Evolutionary conservation across 2,888 invertebrate species (phyloP), one percentile per base, ranked within the genome.

Genomic region (Caenorhabditis wallacei): DNA sequence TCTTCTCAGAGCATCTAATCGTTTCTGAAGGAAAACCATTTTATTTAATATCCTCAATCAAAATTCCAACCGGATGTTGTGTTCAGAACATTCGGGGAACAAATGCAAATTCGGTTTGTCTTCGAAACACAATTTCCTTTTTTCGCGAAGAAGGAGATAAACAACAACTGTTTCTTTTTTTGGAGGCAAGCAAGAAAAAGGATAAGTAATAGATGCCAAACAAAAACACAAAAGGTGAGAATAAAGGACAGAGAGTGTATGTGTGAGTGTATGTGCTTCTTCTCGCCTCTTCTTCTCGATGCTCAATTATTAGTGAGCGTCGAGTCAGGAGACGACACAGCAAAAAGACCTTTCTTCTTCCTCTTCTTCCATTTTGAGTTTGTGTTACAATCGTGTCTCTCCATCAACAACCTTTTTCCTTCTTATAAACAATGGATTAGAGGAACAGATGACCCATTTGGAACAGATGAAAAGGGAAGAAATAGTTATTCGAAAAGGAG

Each of bases 341-440:
- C n/a, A 22, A 40, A 46, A n/a, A 37, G 35, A 68, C 26, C 40
- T 43, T n/a, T n/a, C n/a, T n/a, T n/a, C n/a, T n/a, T n/a, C n/a
- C n/a, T 26, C 37, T 43, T 43, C n/a, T 46, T 71, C 59, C 64
- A 64, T 61, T 53, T 74, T 56, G 74, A 66, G 75, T 75, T 51
- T 75, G 59, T 61, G 59, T 57, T 22, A 16, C 35, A 54, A 20
- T n/a, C 37, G n/a, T 1, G 1, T 30, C 35, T 18, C 18, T n/a
- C n/a, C n/a, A n/a, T n/a, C n/a, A n/a, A 37, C 53, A 53, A 56
- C 59, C 56, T 46, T 57, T 35, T 4, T 11, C n/a, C 1, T 20
- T 40, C 2, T n/a, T 71, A 76, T 76, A 76, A 76, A 76, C 76
- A 76, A 76, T 76, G 76, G 76, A 76, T 76, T 76, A 76, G 54